Evolutionary conservation across 2,888 invertebrate genomes (phyloP).

Genomic region (Omphaloscelis lunosa): DNA sequence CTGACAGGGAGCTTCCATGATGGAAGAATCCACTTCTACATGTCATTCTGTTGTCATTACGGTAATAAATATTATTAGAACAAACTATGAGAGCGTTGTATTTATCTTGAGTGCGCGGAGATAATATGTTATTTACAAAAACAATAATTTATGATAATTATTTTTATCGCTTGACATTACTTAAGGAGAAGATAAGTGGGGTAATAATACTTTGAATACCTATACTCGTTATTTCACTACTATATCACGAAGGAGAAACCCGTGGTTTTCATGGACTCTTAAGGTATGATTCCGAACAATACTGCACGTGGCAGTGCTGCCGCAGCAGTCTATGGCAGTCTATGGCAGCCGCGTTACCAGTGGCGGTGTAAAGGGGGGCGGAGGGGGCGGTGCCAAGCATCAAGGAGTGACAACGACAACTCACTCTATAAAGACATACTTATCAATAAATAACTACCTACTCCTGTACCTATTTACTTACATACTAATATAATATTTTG

Average conservation of each 20-base stretch:
- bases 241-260: background rate
- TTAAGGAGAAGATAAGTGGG: constrained; percentile 27
- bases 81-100: background rate
- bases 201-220: background rate
- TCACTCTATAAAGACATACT: too few relatives aligned
- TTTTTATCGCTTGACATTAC: constrained; percentile 29
- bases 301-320: too few relatives aligned
- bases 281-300: too few relatives aligned
- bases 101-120: constrained; percentile 34
- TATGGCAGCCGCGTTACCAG: too few relatives aligned
- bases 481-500: too few relatives aligned
- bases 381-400: too few relatives aligned
- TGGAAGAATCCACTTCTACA: constrained; percentile 25
- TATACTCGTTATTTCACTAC: background rate
- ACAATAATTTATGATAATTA: constrained; percentile 34
- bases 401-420: too few relatives aligned
- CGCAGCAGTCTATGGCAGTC: too few relatives aligned
- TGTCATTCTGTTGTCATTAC: constrained; percentile 2
- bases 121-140: constrained; percentile 46
- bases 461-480: too few relatives aligned
- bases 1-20: background rate
- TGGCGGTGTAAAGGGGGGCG: too few relatives aligned
- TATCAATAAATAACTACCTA: too few relatives aligned
- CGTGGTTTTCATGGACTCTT: background rate
- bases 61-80: constrained; percentile 25